Evolutionary conservation across 2,113 vertebrate species (phyloP).

Genomic region (Todiramphus chloris): DNA sequence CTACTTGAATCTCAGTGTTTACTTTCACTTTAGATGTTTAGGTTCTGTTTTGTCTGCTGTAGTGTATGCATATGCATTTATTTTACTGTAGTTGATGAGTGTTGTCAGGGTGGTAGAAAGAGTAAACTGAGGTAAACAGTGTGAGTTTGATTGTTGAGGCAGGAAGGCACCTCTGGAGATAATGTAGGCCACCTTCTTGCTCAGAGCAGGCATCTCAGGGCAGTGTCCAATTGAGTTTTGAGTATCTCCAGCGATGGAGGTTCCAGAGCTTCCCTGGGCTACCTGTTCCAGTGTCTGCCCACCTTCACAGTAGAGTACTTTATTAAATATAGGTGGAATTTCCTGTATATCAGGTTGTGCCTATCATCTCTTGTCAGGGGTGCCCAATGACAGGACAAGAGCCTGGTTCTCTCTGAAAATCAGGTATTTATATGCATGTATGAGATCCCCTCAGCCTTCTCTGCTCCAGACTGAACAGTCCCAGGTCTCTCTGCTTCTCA

Average conservation of each 20-base stretch:
- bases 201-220: too few relatives aligned
- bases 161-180: background rate
- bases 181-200: accelerated
- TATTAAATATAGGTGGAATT: background rate
- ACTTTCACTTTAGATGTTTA: background rate
- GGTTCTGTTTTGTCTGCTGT: accelerated
- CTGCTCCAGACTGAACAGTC: background rate
- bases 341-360: background rate
- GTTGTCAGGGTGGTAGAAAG: background rate
- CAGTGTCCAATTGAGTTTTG: background rate
- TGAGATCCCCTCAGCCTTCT: background rate
- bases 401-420: too few relatives aligned
- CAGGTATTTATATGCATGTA: too few relatives aligned
- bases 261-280: too few relatives aligned
- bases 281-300: too few relatives aligned
- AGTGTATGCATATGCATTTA: background rate
- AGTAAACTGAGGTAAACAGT: background rate
- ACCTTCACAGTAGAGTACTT: background rate
- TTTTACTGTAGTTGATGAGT: background rate
- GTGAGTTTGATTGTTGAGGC: background rate
- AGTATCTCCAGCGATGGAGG: background rate
- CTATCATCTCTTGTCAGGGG: accelerated
- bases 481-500: background rate
- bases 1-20: background rate
- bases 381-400: too few relatives aligned